Evolutionary conservation across 1,140 invertebrate species (phyloP), one percentile per base, ranked within the genome.

Genomic region (Stratiolaelaps scimitus): DNA sequence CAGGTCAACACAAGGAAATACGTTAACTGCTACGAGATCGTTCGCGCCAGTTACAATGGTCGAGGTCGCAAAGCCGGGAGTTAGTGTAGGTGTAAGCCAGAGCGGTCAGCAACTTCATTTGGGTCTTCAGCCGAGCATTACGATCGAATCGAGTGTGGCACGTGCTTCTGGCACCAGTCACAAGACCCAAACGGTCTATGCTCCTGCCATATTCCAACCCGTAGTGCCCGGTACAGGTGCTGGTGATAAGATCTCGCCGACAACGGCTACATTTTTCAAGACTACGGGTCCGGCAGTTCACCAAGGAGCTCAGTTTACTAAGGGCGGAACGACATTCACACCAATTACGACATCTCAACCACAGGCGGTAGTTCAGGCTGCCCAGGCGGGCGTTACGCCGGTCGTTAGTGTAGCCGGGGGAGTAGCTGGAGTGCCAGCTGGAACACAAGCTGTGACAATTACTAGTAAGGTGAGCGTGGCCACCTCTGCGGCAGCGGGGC

Each of bases 41-140:
- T 60, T 29, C 23, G 53, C 53, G 15, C 53, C 53, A 34, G 53
- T 60, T 15, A 60, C 53, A 2, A 60, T 60, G 53, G 53, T 60
- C 26, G 53, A 60, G 34, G 15, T 60, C 13, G 15, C 53, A 2
- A 60, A 60, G 34, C 17, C 34, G 10, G 34, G 34, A 40, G 34
- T 40, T 40, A 40, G 34, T 40, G 34, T 40, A 40, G 34, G 34
- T 40, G 34, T 40, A 6, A 40, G 34, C 34, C 53, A 29, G 13
- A 26, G 23, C 23, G 34, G 20, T 23, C 53, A 26, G 20, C 17
- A 60, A 60, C 53, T 60, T 26, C 53, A 60, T 34, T 34, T 60
- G 15, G 23, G 53, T 19, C 26, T 60, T 10, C 53, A 26, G 53
- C 20, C 53, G 15, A 60, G 53, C 53, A 60, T 60, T 2, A 60